Base-by-base conservation (phyloP, 2,113 vertebrate species). In the Albula glossodonta region DNA sequence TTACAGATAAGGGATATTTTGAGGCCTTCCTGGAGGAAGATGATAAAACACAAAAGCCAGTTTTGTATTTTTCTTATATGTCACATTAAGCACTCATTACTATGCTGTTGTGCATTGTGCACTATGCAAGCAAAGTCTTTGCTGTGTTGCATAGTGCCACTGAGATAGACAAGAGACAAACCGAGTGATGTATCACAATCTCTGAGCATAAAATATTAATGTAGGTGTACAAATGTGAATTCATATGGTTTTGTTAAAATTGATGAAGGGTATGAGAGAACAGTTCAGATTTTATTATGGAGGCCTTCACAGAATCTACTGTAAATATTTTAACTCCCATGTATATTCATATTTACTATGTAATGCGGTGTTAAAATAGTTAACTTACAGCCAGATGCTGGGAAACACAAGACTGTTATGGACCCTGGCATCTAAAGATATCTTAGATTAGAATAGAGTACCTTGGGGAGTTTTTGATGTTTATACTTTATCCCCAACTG, bases 1-100 rank as follows among this genome's bases (percentile, higher is more conserved):
- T 77, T 31, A 51, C 51, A 52, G 70, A 84, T 56, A 84, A 41
- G 15, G 48, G 4, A 49, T 84, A 31, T 66, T 53, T 84, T 84
- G 50, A 41, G 3, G 51, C n/a, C 51, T 84, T 78, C 70, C 70
- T 84, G 83, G 51, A 78, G 31, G 70, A 48, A 17, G 2, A 78
- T 56, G 70, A 84, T 84, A 78, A 48, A 84, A 78, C 13, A 22
- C 41, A 52, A 51, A 50, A 22, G 22, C 6, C 22, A 31, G 70
- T 74, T 19, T 74, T 0, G 22, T 74, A 25, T 31, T 74, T 74
- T 74, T 2, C n/a, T 31, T 0, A 74, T n/a, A 31, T 31, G n/a
- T 10, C 70, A 25, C 19, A 5, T 31, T 74, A 10, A 7, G 63
- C 17, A 17, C 22, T 70, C n/a, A 74, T 10, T 31, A 19, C 60